These are phyloP conservation scores for Nomada lathburiana DNA, from an alignment of 2,888 invertebrate species.

Conservation along the genomic window DNA sequence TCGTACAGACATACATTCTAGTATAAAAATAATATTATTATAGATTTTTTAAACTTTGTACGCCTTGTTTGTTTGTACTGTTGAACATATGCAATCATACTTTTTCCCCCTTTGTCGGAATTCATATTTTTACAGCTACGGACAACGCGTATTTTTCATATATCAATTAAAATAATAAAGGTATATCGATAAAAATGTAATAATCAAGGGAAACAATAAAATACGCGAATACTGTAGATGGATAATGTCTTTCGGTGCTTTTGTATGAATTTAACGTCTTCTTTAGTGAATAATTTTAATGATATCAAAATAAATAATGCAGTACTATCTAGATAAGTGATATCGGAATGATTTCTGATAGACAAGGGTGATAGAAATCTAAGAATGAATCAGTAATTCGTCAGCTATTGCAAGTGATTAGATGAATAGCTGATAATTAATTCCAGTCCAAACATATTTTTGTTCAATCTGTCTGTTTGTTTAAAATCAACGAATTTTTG, in stretches of 20 bases:
- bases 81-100: not conserved
- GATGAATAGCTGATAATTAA: no score
- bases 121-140: not conserved
- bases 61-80: no score
- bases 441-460: no score
- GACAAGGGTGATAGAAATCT: no score
- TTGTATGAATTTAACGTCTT: constrained; percentile 77
- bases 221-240: constrained; percentile 64
- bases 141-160: not conserved
- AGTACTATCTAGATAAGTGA: constrained; percentile 2
- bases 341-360: no score
- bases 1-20: no score
- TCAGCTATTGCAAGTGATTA: no score
- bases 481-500: no score
- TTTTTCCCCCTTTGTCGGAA: not conserved
- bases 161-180: not conserved
- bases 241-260: constrained; percentile 74
- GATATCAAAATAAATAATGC: constrained; percentile 76
- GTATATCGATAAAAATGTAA: not conserved
- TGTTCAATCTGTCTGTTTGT: no score
- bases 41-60: no score
- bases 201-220: constrained; percentile 21
- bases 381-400: no score
- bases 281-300: constrained; percentile 80
- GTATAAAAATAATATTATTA: no score